Evolutionary conservation across 2,888 invertebrate genomes (phyloP).

Genomic region (Ceramica pisi): DNA sequence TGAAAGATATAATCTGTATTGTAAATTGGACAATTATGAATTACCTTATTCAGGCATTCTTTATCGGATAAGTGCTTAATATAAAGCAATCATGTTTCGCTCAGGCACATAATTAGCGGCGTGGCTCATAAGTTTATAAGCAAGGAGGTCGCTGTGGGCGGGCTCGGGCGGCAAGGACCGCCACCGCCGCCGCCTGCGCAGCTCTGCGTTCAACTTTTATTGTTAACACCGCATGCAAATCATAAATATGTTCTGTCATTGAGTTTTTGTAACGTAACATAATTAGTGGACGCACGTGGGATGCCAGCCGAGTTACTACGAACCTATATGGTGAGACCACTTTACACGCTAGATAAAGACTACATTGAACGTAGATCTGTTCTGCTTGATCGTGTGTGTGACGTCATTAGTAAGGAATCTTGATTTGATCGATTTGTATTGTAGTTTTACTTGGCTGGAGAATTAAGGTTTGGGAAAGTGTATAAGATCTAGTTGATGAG

Average conservation of each 20-base stretch:
- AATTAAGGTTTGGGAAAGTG: neutral
- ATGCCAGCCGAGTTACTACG: conserved; percentile 61
- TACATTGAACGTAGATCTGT: conserved; percentile 44
- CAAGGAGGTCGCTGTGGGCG: conserved; percentile 69
- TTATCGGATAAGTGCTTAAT: conserved; percentile 58
- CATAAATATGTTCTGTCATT: conserved; percentile 78
- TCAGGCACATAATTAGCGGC: conserved; percentile 61
- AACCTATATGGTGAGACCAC: conserved; percentile 57
- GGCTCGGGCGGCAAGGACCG: conserved; percentile 69
- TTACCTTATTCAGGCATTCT: conserved; percentile 56
- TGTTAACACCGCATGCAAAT: conserved; percentile 82
- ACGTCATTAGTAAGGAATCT: conserved; percentile 37
- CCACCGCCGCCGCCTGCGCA: conserved; percentile 70
- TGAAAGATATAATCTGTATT: conserved; percentile 45
- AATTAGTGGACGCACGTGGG: conserved; percentile 75
- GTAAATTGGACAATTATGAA: conserved; percentile 46
- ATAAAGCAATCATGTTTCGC: conserved; percentile 61
- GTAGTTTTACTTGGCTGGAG: neutral
- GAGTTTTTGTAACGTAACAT: conserved; percentile 79
- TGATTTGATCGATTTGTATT: neutral
- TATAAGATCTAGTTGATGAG: neutral
- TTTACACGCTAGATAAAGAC: conserved; percentile 41
- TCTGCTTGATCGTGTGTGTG: conserved; percentile 27
- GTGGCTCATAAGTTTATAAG: conserved; percentile 43
- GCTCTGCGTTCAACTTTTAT: conserved; percentile 63